Percentiles rank a stretch among this genome's conserved stretches.
Conservation (phyloP, 2,113 vertebrate species). For the Trogon surrucura region DNA sequence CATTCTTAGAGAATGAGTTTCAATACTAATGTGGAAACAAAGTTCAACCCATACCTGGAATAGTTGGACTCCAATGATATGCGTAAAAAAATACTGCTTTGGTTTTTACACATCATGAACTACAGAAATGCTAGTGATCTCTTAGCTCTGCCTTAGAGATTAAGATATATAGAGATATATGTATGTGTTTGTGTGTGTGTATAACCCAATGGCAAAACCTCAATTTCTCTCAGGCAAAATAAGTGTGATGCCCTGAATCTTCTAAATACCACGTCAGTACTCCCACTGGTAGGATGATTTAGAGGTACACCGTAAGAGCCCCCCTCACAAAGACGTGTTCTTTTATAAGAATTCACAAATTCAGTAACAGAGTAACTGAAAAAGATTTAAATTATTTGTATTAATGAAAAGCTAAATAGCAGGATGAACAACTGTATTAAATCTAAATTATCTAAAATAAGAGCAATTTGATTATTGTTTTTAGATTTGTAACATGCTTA, state of each 20-base stretch:
- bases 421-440: too few species aligned
- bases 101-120: background rate
- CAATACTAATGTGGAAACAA: background rate
- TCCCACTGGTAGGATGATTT: background rate
- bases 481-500: background rate
- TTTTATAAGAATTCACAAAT: background rate
- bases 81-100: background rate
- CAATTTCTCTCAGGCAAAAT: background rate
- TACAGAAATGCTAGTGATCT: background rate
- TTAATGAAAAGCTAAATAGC: background rate
- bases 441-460: too few species aligned
- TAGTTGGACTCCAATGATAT: background rate
- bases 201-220: background rate
- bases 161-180: background rate
- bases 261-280: background rate
- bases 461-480: background rate
- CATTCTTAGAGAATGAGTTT: background rate
- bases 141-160: background rate
- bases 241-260: background rate
- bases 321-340: background rate
- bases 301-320: background rate
- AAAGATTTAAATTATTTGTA: background rate
- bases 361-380: background rate
- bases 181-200: background rate
- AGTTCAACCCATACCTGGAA: background rate